Base-by-base conservation (phyloP, 2,113 vertebrate species). In the Trochalopteron elliotii region DNA sequence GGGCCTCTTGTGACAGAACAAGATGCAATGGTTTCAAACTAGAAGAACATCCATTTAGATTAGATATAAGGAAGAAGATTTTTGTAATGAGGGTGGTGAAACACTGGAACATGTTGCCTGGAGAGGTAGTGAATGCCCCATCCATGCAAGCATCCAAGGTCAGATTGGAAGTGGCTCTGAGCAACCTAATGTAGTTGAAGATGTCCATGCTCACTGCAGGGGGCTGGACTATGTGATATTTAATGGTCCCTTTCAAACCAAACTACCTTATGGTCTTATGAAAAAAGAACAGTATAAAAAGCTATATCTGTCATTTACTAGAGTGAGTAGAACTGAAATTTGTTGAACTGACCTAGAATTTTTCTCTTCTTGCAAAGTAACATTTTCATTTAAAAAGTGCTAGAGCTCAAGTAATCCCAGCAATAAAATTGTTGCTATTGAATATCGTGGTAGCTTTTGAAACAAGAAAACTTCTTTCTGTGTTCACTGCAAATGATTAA, bases 401-500 rank as follows among this genome's bases (percentile, higher is more conserved):
- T 95, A 96, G 78, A 90, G 49, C 74, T 96, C 71, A 14, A 82
- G 94, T 96, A 97, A 98, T 97, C 85, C 83, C 61, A 94, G 90
- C 89, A 94, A 95, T 97, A 96, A 97, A 97, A 96, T 79, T 37
- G 45, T 96, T 94, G 82, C 69, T 92, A 50, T 95, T 59, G 59
- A 97, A 93, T 94, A 81, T 77, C 64, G 24, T 85, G 91, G 83
- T 92, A 96, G 91, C 45, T 94, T 97, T 91, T 81, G 92, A 96
- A 97, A 85, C 52, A 95, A 94, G 82, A 96, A 98, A 97, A 95
- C 68, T 45, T 91, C 84, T 96, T 81, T 81, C 94, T 81, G 39
- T 94, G 88, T 89, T 98, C 89, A 70, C 90, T 70, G 88, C 39
- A 90, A 97, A 97, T 63, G 47, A 97, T 95, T 95, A 97, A 97